Conservation (phyloP, 2,888 invertebrate genomes). For the Seira musarum region DNA sequence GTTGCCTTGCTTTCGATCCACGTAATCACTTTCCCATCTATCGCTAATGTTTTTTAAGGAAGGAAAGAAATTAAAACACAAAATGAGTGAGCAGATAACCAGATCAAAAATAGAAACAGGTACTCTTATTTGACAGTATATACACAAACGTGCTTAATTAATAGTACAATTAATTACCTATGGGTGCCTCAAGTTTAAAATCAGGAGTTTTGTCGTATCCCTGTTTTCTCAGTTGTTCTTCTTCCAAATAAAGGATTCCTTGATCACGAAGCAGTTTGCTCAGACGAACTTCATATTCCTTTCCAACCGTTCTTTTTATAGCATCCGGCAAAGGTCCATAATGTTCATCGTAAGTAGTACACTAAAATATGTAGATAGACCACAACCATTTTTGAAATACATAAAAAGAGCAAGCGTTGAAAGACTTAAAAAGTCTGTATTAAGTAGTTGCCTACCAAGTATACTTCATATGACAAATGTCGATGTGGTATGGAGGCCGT, state of each 20-base stretch:
- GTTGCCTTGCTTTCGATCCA: constrained; percentile 98
- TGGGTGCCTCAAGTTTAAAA: constrained; percentile 90
- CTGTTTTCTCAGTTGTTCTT: constrained; percentile 83
- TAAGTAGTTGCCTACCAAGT: constrained; percentile 76
- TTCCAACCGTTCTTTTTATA: constrained; percentile 84
- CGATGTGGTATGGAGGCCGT: constrained; percentile 82
- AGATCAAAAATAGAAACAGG: background rate
- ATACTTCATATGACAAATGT: constrained; percentile 82
- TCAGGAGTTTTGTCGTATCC: constrained; percentile 98
- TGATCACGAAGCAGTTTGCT: constrained; percentile 77
- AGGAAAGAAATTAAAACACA: no score
- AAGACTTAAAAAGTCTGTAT: constrained; percentile 1
- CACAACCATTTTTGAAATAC: background rate
- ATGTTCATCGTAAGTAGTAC: constrained; percentile 85
- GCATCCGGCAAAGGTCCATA: constrained; percentile 88
- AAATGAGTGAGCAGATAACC: no score
- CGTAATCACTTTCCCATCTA: constrained; percentile 79
- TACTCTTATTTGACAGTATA: background rate
- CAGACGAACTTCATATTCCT: constrained; percentile 87
- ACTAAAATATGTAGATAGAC: constrained; percentile 76
- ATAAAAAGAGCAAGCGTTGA: background rate
- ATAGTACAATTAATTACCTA: constrained; percentile 73
- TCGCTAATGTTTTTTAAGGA: constrained; percentile 44
- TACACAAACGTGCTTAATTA: constrained; percentile 16
- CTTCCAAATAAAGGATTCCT: constrained; percentile 80